Evolutionary conservation across 2,888 invertebrate genomes (phyloP), one percentile per base, ranked within the genome.

Genomic region (Euzophera pinguis): DNA sequence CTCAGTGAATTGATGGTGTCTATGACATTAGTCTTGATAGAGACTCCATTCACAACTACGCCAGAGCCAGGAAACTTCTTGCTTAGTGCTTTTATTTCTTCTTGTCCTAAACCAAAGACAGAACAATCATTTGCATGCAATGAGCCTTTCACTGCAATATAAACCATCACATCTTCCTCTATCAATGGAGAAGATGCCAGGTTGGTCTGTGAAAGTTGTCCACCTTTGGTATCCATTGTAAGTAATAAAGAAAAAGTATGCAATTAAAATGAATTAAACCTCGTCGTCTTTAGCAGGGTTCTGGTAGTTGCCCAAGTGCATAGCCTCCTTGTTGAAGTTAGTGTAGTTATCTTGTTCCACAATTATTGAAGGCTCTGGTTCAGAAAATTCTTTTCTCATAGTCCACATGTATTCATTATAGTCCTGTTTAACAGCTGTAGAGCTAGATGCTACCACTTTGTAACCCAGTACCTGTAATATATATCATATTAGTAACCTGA

Each of bases 331-430:
- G 63, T 91, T 92, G 65, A 92, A 91, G 71, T 93, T 93, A 22
- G 91, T 92, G 43, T 92, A 87, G 70, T 92, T 92, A 62, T 92
- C 93, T 69, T 92, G 91, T 57, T 93, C 92, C 56, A 92, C 91
- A 68, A 91, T 83, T 52, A 92, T 88, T 39, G 91, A 91, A 17
- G 96, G 96, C 79, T 97, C 96, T 52, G 96, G 96, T 71, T 95
- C 95, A 39, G 93, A 91, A 79, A 96, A 96, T 68, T 96, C 96
- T 80, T 95, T 96, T 91, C 96, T 93, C 95, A 97, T 95, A 84
- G 97, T 97, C 97, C 97, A 97, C 95, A 96, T 96, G 71, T 96
- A 96, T 78, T 97, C 96, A 91, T 96, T 96, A 76, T 96, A 95
- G 77, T 96, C 96, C 83, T 96, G 96, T 80, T 96, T 96, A 17